phyloP scores from a whole-genome alignment of 2,888 invertebrate genomes.

The Automeris io region DNA sequence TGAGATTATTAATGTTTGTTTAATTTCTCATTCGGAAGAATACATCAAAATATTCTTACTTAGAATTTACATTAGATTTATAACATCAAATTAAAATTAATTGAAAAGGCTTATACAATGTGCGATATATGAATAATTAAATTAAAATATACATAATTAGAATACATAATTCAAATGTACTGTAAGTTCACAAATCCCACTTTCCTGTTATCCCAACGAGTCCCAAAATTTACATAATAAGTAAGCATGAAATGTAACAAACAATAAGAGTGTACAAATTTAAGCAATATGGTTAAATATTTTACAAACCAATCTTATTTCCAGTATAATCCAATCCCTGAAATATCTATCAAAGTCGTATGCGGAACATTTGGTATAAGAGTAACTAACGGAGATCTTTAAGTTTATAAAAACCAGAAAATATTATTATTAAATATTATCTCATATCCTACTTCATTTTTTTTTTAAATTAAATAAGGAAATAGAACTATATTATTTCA shows the following conservation, averaged over 20 bases:
- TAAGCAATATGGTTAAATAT: too few relatives aligned
- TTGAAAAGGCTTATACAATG: neutral
- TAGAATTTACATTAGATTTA: neutral
- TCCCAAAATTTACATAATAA: neutral
- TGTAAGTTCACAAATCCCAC: neutral
- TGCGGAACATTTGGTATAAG: too few relatives aligned
- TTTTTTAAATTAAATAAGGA: too few relatives aligned
- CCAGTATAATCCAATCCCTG: too few relatives aligned
- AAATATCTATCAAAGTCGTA: too few relatives aligned
- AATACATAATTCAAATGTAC: neutral
- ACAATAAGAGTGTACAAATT: too few relatives aligned
- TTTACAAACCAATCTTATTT: too few relatives aligned
- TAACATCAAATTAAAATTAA: neutral
- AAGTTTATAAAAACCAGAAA: too few relatives aligned
- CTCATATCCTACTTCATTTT: too few relatives aligned
- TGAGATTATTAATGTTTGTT: slow-evolving; percentile 10
- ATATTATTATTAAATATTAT: too few relatives aligned
- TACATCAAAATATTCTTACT: neutral
- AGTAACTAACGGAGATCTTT: too few relatives aligned
- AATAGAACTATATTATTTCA: too few relatives aligned
- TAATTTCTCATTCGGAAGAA: neutral
- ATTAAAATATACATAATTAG: neutral
- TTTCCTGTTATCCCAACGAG: neutral
- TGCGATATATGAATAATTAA: neutral
- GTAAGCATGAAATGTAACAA: neutral